A percentile compares a stretch with the other conserved stretches of the same genome.
phyloP scores from a whole-genome alignment of 2,888 invertebrate genomes.

The Lithophane ornitopus region DNA sequence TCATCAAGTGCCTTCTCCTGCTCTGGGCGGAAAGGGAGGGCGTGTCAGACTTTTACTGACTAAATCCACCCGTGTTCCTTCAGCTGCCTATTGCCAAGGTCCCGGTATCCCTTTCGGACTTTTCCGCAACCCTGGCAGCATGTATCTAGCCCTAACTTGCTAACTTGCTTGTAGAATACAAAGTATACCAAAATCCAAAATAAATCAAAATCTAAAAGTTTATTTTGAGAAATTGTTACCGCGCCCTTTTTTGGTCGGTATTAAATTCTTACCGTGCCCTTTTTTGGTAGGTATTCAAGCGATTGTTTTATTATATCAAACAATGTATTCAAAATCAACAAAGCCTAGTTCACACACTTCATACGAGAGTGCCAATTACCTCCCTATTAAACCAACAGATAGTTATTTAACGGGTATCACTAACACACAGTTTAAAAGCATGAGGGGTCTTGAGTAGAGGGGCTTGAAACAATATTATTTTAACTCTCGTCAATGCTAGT shows the following conservation, averaged over 20 bases:
- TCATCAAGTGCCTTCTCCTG: too few species aligned
- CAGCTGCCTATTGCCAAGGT: too few species aligned
- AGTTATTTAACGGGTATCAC: conserved; percentile 26
- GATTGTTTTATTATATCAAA: neutral
- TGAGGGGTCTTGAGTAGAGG: conserved; percentile 2
- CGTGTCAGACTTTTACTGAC: too few species aligned
- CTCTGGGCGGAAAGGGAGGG: too few species aligned
- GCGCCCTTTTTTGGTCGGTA: neutral
- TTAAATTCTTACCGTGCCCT: neutral
- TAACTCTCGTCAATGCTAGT: conserved; percentile 29
- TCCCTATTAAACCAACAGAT: conserved; percentile 17
- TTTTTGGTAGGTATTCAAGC: neutral
- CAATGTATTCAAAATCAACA: conserved; percentile 10
- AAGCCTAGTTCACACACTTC: neutral
- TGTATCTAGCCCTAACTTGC: too few species aligned
- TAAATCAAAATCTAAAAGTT: too few species aligned
- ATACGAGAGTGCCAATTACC: conserved; percentile 7
- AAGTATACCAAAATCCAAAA: too few species aligned
- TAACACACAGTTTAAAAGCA: conserved; percentile 39
- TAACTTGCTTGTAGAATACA: too few species aligned
- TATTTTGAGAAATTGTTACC: neutral
- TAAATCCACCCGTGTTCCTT: too few species aligned
- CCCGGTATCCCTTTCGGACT: too few species aligned
- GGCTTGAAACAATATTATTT: conserved; percentile 52
- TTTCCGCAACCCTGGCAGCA: too few species aligned